Evolutionary conservation across 2,888 invertebrate species (phyloP).

Genomic region (Eupithecia abbreviata): DNA sequence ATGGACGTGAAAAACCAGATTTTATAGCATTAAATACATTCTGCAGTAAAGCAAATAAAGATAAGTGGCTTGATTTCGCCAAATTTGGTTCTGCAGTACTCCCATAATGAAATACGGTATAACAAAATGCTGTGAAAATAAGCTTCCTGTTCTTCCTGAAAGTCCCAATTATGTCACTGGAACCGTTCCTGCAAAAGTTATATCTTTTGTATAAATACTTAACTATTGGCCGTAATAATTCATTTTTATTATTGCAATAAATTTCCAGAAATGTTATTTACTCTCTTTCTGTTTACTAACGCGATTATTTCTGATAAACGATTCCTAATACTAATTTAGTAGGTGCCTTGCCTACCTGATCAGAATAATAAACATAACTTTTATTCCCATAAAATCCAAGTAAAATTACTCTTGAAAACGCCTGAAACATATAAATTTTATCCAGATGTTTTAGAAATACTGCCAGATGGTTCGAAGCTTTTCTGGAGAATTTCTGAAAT

Average conservation of each 20-base stretch:
- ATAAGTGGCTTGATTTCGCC: neutral
- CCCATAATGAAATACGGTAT: neutral
- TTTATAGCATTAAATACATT: neutral
- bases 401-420: neutral
- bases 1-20: slow-evolving; percentile 9
- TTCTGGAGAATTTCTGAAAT: neutral
- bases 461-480: neutral
- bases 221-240: slow-evolving; percentile 26
- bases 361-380: slow-evolving; percentile 11
- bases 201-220: slow-evolving; percentile 7
- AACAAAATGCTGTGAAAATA: neutral
- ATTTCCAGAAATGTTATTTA: slow-evolving; percentile 36
- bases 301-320: slow-evolving; percentile 40
- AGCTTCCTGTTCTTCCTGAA: neutral
- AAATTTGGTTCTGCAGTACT: neutral
- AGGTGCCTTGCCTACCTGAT: slow-evolving; percentile 10
- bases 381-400: slow-evolving; percentile 7
- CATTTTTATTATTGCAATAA: slow-evolving; percentile 33
- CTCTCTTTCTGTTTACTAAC: slow-evolving; percentile 33
- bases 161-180: slow-evolving; percentile 9
- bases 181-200: slow-evolving; percentile 5
- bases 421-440: neutral
- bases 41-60: neutral
- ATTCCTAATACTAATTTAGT: slow-evolving; percentile 36
- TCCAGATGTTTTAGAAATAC: slow-evolving; percentile 1